Evolutionary conservation across 2,113 vertebrate genomes (phyloP), one percentile per base, ranked within the genome.

Genomic region (Embiotoca jacksoni): DNA sequence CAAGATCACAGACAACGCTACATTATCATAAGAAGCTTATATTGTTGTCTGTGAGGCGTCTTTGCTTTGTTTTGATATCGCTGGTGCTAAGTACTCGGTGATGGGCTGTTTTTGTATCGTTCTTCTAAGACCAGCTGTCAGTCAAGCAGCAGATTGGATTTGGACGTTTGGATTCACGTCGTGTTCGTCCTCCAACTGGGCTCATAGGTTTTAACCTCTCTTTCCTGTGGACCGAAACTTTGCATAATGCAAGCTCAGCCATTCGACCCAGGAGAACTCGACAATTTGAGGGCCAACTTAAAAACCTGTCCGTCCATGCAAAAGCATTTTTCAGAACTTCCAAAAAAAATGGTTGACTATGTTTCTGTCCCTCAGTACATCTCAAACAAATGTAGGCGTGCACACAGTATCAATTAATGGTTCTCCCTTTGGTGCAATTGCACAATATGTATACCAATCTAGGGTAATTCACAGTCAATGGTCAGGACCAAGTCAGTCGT

Each of bases 1-100:
- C 57, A 67, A 72, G 72, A 81, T 90, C 72, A 62, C 70, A 90
- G 75, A 86, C 80, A 80, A 69, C 81, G 72, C 39, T 52, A 85
- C 33, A 83, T 80, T 86, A 72, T 75, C 62, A 83, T 81, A 85
- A 88, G 75, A 57, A 75, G 80, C 70, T 69, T 80, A 78, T 63
- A 57, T 54, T 73, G 64, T 72, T 13, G 47, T 86, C 47, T 56
- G 54, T 4, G 44, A 63, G 54, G n/a, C 49, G 81, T 60, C 63
- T 72, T 44, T 31, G 14, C 67, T 84, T 73, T 75, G 58, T 84
- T 84, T 91, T 73, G 44, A 76, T 81, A 77, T 61, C 30, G 44
- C 16, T 75, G 61, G 73, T 46, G 63, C n/a, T 54, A 83, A 85
- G 41, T 72, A 37, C 57, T 70, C 75, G 33, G 41, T 80, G 41